Percentiles rank a stretch among this genome's conserved stretches.
Conservation (phyloP, 2,888 invertebrate genomes). For the Pachycephus smyrnensis region DNA sequence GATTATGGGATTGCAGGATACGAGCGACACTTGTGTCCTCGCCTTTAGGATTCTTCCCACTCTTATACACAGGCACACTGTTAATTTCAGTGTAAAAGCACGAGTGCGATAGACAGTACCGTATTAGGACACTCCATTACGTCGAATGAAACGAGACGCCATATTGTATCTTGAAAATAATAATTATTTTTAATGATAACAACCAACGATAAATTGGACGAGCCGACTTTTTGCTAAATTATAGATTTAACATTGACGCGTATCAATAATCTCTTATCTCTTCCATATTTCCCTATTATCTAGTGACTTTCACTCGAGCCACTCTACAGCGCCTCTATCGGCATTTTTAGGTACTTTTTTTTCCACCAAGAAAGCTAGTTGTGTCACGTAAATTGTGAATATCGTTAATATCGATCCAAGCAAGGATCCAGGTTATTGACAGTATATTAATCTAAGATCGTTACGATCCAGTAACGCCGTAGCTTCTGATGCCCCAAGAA, state of each 20-base stretch:
- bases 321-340: background rate
- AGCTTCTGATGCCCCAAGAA: constrained; percentile 5
- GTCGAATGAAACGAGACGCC: background rate
- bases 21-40: background rate
- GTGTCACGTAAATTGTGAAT: background rate
- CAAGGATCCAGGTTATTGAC: background rate
- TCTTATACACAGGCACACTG: background rate
- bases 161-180: background rate
- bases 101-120: too few species aligned
- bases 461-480: background rate
- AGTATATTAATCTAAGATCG: background rate
- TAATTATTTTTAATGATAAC: background rate
- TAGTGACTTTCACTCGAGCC: background rate
- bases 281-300: background rate
- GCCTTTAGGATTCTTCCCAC: background rate
- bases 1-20: constrained; percentile 1
- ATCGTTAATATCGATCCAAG: background rate
- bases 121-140: background rate
- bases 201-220: background rate
- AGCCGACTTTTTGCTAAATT: too few species aligned
- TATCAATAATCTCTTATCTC: background rate
- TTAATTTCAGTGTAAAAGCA: too few species aligned
- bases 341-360: background rate
- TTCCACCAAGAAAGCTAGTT: background rate
- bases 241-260: background rate